Evolutionary conservation across 2,888 invertebrate species (phyloP), one percentile per base, ranked within the genome.

Genomic region (Eilema griseolum): DNA sequence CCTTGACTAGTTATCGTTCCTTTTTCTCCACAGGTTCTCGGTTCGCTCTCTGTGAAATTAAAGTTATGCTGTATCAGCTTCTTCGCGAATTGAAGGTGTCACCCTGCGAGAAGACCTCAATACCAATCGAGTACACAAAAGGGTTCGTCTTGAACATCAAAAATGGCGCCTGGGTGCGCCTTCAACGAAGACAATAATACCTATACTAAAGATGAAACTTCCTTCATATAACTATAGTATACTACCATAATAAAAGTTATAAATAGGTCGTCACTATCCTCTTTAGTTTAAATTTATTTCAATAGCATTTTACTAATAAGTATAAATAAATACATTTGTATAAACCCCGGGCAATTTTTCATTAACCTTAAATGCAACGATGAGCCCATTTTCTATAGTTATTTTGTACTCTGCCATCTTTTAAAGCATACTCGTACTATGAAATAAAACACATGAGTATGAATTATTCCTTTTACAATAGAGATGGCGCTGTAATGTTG

Each of bases 31-130:
- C 78, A 91, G 90, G 87, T 0, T 90, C 89, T 3, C 80, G 89
- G 61, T 89, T 90, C 65, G 90, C 90, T 3, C 79, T 91, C 7
- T 88, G 88, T 62, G 90, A 91, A 71, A 68, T 89, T 20, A 91
- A 91, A 67, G 85, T 89, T 57, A 82, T 88, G 77, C 67, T 60
- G 11, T 90, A 89, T 72, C 88, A 88, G 71, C 74, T 91, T 3
- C 72, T 91, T 0, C 81, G 80, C 46, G 79, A 89, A 24, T 76
- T 90, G 64, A 83, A 88, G 69, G 66, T 91, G 28, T 82, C 82
- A 4, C 84, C 88, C 0, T 84, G 84, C 11, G 83, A 83, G 65
- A 88, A 80, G 78, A 90, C 89, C 12, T 65, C 70, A 52, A 78
- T 86, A 0, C 84, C 87, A 0, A 52, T 71, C 0, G 5, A 67